Evolutionary conservation across 1,140 invertebrate species (phyloP).

Genomic region (Aradophagus sp.): DNA sequence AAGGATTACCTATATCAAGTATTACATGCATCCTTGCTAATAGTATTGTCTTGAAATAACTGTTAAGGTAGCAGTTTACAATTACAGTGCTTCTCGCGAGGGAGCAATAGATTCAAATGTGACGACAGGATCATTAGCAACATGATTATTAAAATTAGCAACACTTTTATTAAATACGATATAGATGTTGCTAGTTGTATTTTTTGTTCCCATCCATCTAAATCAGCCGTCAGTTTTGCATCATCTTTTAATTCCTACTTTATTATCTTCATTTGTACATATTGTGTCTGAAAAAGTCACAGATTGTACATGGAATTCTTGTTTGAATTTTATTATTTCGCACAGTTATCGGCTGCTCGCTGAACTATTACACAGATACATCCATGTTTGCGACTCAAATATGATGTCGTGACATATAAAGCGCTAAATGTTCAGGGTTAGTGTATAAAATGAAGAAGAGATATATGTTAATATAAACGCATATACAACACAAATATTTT

Average conservation of each 20-base stretch:
- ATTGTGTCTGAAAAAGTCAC: constrained; percentile 1
- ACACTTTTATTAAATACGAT: background rate
- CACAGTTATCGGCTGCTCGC: constrained; percentile 16
- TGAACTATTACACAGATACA: constrained; percentile 34
- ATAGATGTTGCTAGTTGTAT: no score
- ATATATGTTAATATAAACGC: constrained; percentile 43
- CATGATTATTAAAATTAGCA: constrained; percentile 1
- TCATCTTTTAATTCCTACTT: background rate
- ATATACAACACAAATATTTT: constrained; percentile 51
- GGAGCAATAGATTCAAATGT: background rate
- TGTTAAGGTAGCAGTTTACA: constrained; percentile 25
- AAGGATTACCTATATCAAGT: constrained; percentile 15
- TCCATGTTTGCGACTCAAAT: constrained; percentile 29
- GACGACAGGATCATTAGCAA: background rate
- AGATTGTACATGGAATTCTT: background rate
- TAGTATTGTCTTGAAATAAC: constrained; percentile 24
- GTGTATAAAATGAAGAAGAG: constrained; percentile 22
- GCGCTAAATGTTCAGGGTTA: constrained; percentile 32
- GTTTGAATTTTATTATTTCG: constrained; percentile 5
- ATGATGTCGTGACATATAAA: constrained; percentile 17
- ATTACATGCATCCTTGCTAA: constrained; percentile 24
- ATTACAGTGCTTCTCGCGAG: constrained; percentile 9
- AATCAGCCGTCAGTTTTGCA: background rate
- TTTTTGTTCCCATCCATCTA: no score
- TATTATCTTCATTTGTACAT: constrained; percentile 15